A percentile compares a stretch with the other conserved stretches of the same genome.
Evolutionary conservation across 2,888 invertebrate genomes (phyloP).

Genomic region (Sclerodermus sp.): DNA sequence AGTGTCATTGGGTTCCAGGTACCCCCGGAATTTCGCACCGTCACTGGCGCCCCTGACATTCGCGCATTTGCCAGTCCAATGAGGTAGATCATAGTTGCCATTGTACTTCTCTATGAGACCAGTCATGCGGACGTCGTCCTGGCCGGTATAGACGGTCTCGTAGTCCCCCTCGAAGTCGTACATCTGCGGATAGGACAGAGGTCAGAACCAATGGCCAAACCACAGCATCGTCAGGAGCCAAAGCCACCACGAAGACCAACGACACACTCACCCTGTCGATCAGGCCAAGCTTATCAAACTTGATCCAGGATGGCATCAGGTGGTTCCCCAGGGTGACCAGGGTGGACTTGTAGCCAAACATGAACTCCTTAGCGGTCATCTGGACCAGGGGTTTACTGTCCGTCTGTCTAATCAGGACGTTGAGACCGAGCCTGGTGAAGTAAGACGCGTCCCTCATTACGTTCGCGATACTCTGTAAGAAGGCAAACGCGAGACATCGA

Average conservation of each 20-base stretch:
- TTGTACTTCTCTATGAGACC: conserved; percentile 79
- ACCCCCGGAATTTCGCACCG: conserved; percentile 81
- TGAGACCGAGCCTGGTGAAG: conserved; percentile 70
- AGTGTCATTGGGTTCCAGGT: conserved; percentile 68
- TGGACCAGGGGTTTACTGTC: conserved; percentile 71
- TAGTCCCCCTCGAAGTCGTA: conserved; percentile 80
- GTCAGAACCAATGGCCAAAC: too few relatives aligned
- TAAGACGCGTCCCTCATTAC: conserved; percentile 70
- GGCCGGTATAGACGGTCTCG: conserved; percentile 78
- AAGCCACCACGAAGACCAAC: conserved; percentile 5
- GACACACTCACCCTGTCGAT: conserved; percentile 85
- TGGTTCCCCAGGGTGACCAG: conserved; percentile 82
- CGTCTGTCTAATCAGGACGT: conserved; percentile 70
- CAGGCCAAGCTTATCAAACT: conserved; percentile 83
- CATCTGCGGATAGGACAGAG: conserved; percentile 65
- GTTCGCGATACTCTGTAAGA: conserved; percentile 76
- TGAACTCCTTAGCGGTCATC: conserved; percentile 84
- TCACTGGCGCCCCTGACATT: conserved; percentile 78
- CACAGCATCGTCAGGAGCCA: neutral
- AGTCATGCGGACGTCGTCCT: conserved; percentile 63
- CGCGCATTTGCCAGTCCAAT: conserved; percentile 81
- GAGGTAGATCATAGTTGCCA: conserved; percentile 71
- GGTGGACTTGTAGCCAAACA: conserved; percentile 85
- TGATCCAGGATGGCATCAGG: conserved; percentile 81
- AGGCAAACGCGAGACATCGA: too few relatives aligned